These are phyloP conservation scores for Bicyclus anynana DNA, from an alignment of 1,140 invertebrate species.

Conservation along the genomic window DNA sequence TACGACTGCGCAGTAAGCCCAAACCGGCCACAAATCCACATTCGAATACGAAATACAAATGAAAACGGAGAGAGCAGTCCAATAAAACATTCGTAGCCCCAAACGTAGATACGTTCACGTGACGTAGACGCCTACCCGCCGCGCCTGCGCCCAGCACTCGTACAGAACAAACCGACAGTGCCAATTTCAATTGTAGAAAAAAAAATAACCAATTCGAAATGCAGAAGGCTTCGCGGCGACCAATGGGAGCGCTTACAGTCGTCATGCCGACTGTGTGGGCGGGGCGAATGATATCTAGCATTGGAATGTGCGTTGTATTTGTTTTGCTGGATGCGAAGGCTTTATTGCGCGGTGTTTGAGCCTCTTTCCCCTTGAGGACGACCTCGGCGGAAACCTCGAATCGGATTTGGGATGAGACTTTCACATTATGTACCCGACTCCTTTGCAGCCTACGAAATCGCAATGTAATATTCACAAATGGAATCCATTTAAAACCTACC, in stretches of 20 bases:
- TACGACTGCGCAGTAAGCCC: slow-evolving; percentile 48
- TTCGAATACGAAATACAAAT: slow-evolving; percentile 66
- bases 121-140: slow-evolving; percentile 57
- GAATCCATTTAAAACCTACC: neutral
- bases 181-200: slow-evolving; percentile 76
- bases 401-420: slow-evolving; percentile 55
- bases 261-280: slow-evolving; percentile 75
- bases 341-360: slow-evolving; percentile 73
- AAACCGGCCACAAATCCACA: slow-evolving; percentile 55
- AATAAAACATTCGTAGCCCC: slow-evolving; percentile 70
- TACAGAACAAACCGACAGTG: slow-evolving; percentile 71
- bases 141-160: slow-evolving; percentile 63
- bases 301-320: slow-evolving; percentile 76
- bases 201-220: slow-evolving; percentile 74
- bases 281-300: slow-evolving; percentile 76
- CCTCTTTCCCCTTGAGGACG: slow-evolving; percentile 70
- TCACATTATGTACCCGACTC: slow-evolving; percentile 63
- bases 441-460: slow-evolving; percentile 40
- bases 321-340: slow-evolving; percentile 72
- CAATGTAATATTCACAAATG: slow-evolving; percentile 13
- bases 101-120: slow-evolving; percentile 73
- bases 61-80: slow-evolving; percentile 60
- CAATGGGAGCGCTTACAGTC: slow-evolving; percentile 70
- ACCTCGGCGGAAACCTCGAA: slow-evolving; percentile 57
- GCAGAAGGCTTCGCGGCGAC: slow-evolving; percentile 70